A percentile compares a stretch with the other conserved stretches of the same genome.
Evolutionary conservation across 2,113 vertebrate genomes (phyloP).

Genomic region (Dicentrarchus labrax): DNA sequence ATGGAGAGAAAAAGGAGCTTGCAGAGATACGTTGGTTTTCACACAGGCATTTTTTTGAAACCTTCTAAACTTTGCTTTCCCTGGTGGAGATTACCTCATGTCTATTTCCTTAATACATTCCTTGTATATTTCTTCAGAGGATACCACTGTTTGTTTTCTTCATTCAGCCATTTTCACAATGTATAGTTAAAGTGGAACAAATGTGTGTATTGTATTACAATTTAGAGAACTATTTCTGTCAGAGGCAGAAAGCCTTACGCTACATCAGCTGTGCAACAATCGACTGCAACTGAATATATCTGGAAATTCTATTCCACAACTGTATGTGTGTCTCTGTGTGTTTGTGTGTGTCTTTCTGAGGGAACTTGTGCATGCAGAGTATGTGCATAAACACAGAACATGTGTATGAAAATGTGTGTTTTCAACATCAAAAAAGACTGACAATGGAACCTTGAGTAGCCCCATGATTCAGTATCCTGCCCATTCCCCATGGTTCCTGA

Average conservation of each 20-base stretch:
- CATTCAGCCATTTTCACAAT: constrained; percentile 30
- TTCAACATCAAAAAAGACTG: constrained; percentile 69
- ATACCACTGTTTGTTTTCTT: constrained; percentile 44
- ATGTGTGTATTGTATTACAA: constrained; percentile 46
- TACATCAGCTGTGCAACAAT: constrained; percentile 34
- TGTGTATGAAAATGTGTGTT: constrained; percentile 70
- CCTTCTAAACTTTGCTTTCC: constrained; percentile 46
- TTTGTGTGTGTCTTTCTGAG: constrained; percentile 29
- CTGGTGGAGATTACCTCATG: constrained; percentile 63
- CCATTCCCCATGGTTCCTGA: constrained; percentile 70
- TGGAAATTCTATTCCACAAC: constrained; percentile 54
- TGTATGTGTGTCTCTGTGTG: constrained; percentile 15
- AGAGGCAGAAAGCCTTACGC: not conserved
- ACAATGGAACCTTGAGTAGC: constrained; percentile 68
- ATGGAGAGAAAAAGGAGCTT: constrained; percentile 38
- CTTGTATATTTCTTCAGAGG: constrained; percentile 35
- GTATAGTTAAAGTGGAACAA: constrained; percentile 32
- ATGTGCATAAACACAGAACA: constrained; percentile 63
- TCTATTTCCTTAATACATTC: constrained; percentile 50
- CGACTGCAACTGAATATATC: constrained; percentile 31
- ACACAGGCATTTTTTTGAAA: constrained; percentile 57
- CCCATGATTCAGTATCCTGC: constrained; percentile 70
- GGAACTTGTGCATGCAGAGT: constrained; percentile 37
- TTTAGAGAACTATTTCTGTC: constrained; percentile 31
- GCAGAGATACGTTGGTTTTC: constrained; percentile 54